Base-by-base conservation (phyloP, 2,797 vertebrate species). In the Macrochelys suwanniensis region DNA sequence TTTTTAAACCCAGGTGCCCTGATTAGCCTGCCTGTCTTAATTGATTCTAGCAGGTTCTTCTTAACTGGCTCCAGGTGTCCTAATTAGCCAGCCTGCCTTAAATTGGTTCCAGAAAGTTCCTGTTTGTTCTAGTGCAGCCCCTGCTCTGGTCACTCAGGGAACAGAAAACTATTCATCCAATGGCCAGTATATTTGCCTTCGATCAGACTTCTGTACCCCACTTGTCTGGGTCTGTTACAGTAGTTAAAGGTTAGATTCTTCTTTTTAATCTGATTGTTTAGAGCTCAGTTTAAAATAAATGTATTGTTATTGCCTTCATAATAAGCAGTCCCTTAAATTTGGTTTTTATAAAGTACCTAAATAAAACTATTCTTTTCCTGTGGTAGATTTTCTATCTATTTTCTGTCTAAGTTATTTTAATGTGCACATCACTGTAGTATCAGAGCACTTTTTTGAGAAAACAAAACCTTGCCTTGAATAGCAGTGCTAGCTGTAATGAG, bases 391-490 rank as follows among this genome's bases (percentile, higher is more conserved):
- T 89, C 71, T 83, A 16, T 89, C 83, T 89, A 19, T 68, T 26
- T 65, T 93, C 11, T 90, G 95, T 76, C 78, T 89, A 10, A 28
- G 21, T 28, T 45, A 5, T 88, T 49, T 61, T 25, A 53, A 31
- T 80, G 25, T 9, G 11, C 42, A 56, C 82, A 86, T 81, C 47
- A 56, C 81, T 83, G 53, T 90, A 94, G 94, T 78, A 53, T 78
- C 31, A 82, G 82, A 92, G 56, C 51, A 11, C 25, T 92, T 93
- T 54, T 90, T 89, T 74, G 85, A 76, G 84, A 90, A 93, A 96
- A 88, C 74, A 76, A 37, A 80, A 65, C n/a, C 23, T 85, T 87
- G 49, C 89, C 92, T 91, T 89, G 88, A 88, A 74, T 84, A 84
- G 59, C 89, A 95, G 25, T 88, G 37, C 45, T 81, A 93, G 50